phyloP scores from a whole-genome alignment of 2,888 invertebrate species.

The Cheilosia scutellata region DNA sequence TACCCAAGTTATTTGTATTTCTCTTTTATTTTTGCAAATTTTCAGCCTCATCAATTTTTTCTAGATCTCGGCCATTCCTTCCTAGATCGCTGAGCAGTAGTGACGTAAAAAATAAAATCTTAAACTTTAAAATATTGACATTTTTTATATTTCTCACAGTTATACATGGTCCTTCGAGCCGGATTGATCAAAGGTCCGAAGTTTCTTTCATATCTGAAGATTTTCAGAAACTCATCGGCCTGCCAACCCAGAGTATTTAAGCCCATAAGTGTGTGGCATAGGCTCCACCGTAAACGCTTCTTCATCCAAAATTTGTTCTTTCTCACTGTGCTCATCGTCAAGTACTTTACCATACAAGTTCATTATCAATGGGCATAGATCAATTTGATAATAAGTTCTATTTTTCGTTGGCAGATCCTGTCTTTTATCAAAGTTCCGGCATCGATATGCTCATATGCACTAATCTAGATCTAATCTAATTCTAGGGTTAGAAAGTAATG shows the following conservation, averaged over 20 bases:
- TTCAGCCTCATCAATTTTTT: no score
- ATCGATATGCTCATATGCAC: neutral
- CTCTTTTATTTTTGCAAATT: no score
- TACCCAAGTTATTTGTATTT: no score
- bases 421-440: neutral
- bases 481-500: neutral
- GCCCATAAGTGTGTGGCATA: neutral
- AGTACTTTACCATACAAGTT: neutral
- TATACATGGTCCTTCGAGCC: no score
- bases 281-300: neutral
- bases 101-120: no score
- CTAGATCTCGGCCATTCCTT: no score
- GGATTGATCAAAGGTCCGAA: neutral
- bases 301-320: neutral
- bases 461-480: neutral
- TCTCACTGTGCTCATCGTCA: neutral
- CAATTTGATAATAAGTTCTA: neutral
- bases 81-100: no score
- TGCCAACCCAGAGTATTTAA: neutral
- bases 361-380: neutral
- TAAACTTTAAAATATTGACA: no score
- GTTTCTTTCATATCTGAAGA: slow-evolving; percentile 19
- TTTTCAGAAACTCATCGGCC: no score
- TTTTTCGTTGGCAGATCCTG: neutral
- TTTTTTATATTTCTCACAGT: no score